These are phyloP conservation scores for Saxidomus purpurata DNA, from an alignment of 1,140 invertebrate genomes.

Conservation along the genomic window DNA sequence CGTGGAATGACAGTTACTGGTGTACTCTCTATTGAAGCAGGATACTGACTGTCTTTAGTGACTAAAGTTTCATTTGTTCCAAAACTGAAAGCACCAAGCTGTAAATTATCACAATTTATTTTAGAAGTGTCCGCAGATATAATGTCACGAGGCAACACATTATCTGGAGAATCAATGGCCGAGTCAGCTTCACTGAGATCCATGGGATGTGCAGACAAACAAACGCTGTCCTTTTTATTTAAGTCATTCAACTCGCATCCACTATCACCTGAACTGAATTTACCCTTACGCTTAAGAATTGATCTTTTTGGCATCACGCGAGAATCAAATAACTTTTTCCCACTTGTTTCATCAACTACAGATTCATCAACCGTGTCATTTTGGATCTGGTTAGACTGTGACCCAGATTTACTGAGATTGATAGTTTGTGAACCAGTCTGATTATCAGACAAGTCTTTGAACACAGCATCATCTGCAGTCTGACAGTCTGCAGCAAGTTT, in stretches of 20 bases:
- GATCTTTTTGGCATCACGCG: constrained; percentile 79
- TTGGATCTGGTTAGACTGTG: constrained; percentile 42
- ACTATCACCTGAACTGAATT: constrained; percentile 82
- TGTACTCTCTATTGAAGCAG: not conserved
- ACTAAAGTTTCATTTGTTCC: not conserved
- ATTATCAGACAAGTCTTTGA: constrained; percentile 4
- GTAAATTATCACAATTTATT: constrained; percentile 6
- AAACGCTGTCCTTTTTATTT: constrained; percentile 58
- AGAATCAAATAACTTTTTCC: constrained; percentile 78
- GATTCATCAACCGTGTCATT: not conserved
- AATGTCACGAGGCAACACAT: constrained; percentile 9
- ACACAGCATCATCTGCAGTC: constrained; percentile 46
- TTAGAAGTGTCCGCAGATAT: not conserved
- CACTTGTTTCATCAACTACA: constrained; percentile 35
- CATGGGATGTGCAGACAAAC: constrained; percentile 43
- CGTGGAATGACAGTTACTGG: constrained; percentile 70
- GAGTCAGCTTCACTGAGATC: constrained; percentile 65
- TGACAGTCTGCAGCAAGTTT: constrained; percentile 1
- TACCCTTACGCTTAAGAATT: constrained; percentile 83
- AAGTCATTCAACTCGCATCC: constrained; percentile 78
- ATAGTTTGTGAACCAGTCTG: constrained; percentile 22
- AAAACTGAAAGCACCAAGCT: constrained; percentile 61
- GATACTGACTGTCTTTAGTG: not conserved
- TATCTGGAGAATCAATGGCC: constrained; percentile 58
- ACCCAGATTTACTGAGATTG: not conserved